Evolutionary conservation across 2,888 invertebrate genomes (phyloP).

Genomic region (Drosophila phalerata): DNA sequence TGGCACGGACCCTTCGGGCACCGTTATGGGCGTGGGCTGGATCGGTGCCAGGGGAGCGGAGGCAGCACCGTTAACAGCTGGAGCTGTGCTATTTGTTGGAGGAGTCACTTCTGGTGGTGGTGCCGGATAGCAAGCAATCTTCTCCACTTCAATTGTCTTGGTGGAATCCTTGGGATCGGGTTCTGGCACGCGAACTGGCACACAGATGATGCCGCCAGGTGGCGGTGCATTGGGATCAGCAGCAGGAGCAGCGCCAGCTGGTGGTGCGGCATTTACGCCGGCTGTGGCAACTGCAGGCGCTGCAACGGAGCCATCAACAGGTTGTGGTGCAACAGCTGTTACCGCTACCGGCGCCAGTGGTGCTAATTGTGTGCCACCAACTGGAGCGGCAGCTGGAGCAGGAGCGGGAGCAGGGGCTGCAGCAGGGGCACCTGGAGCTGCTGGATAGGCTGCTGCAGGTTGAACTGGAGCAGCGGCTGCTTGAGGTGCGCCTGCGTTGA

Average conservation of each 20-base stretch:
- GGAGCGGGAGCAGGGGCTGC: constrained; percentile 8
- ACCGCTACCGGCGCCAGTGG: constrained; percentile 39
- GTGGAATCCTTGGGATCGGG: constrained; percentile 83
- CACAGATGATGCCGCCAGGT: constrained; percentile 81
- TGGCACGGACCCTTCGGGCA: constrained; percentile 76
- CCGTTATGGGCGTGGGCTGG: constrained; percentile 52
- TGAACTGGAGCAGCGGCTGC: constrained; percentile 24
- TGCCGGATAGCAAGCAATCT: constrained; percentile 83
- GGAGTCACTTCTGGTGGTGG: constrained; percentile 71
- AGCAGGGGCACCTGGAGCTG: constrained; percentile 11
- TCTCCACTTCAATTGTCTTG: constrained; percentile 83
- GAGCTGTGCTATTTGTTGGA: constrained; percentile 43
- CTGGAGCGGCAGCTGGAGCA: not conserved
- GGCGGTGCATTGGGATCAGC: constrained; percentile 40
- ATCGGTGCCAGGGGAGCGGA: constrained; percentile 48
- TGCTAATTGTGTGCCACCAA: constrained; percentile 11
- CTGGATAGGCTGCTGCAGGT: constrained; percentile 11
- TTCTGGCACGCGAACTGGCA: constrained; percentile 82
- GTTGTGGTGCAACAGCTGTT: constrained; percentile 30
- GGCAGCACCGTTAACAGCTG: constrained; percentile 7
- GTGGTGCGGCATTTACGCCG: constrained; percentile 25
- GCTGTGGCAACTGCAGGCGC: constrained; percentile 14
- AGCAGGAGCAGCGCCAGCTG: constrained; percentile 1
- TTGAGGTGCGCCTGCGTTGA: constrained; percentile 64
- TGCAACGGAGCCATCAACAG: constrained; percentile 22